Evolutionary conservation across 2,797 vertebrate species (phyloP), one percentile per base, ranked within the genome.

Genomic region (Artibeus lituratus): DNA sequence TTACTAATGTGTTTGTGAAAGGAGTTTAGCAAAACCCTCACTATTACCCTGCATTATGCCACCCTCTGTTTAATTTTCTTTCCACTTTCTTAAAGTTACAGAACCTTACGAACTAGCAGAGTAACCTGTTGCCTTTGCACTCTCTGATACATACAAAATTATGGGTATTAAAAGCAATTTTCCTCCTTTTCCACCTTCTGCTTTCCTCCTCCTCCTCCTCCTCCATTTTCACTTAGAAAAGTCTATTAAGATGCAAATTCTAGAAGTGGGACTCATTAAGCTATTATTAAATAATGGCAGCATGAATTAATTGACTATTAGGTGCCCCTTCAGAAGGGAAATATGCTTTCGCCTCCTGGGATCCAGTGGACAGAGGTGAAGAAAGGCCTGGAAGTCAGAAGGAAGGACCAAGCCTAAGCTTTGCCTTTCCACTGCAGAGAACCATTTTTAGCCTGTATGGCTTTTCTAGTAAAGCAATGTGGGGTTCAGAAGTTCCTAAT

Each of bases 191-290:
- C 42, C 44, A 42, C 90, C 42, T 87, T 44, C 35, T 86, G 82
- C 53, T 92, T 62, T 49, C 26, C 59, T 76, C 57, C 32, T 37
- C 67, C 49, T n/a, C n/a, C n/a, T n/a, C 35, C 81, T 92, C 67
- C 49, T 91, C 3, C 39, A 35, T 53, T 69, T 76, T 80, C 47
- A 89, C 51, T 93, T 78, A 77, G 69, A 90, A 92, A 87, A 87
- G 19, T 92, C 73, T 88, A 95, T 86, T 92, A 97, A 96, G 74
- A 89, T 97, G 91, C 93, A 96, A 95, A 97, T 97, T 92, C 49
- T 86, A 74, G 26, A 82, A 91, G 80, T 95, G 37, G 80, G 80
- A 94, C 87, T 94, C 86, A 91, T 95, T 96, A 92, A 91, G 78
- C 55, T 97, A 87, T 94, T 89, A 91, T 81, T 59, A 76, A 93